Percentiles rank a stretch among this genome's conserved stretches.
Evolutionary conservation across 2,113 vertebrate species (phyloP).

Genomic region (Myotis yumanensis): DNA sequence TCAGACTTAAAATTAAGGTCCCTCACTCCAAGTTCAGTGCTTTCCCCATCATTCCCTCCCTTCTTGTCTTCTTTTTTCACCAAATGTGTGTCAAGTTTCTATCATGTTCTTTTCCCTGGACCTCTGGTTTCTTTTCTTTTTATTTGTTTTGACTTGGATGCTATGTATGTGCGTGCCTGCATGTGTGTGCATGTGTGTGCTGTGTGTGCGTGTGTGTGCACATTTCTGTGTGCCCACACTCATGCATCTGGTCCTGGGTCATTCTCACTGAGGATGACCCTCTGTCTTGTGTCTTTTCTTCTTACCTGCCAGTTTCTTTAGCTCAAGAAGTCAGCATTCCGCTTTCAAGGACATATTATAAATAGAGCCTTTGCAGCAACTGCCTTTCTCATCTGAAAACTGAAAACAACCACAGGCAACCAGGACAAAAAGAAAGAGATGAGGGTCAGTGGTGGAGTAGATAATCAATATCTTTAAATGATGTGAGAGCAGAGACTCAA

Average conservation of each 20-base stretch:
- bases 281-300: neutral
- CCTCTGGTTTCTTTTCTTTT: neutral
- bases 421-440: neutral
- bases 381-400: conserved; percentile 61
- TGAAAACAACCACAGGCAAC: conserved; percentile 34
- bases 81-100: neutral
- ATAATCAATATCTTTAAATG: conserved; percentile 64
- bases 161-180: neutral
- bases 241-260: neutral
- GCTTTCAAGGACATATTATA: conserved; percentile 58
- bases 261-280: neutral
- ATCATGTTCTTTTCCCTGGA: neutral
- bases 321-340: neutral
- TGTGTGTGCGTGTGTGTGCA: neutral
- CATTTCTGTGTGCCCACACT: fast-evolving
- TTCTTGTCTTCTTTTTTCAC: neutral
- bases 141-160: neutral
- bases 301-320: neutral
- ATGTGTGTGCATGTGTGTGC: fast-evolving
- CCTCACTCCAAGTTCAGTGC: neutral
- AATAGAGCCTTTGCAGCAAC: conserved; percentile 44
- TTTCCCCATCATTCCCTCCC: neutral
- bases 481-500: conserved; percentile 25
- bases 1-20: neutral
- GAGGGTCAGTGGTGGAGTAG: neutral